Conservation (phyloP, 2,888 invertebrate species). For the Sphinx pinastri region DNA sequence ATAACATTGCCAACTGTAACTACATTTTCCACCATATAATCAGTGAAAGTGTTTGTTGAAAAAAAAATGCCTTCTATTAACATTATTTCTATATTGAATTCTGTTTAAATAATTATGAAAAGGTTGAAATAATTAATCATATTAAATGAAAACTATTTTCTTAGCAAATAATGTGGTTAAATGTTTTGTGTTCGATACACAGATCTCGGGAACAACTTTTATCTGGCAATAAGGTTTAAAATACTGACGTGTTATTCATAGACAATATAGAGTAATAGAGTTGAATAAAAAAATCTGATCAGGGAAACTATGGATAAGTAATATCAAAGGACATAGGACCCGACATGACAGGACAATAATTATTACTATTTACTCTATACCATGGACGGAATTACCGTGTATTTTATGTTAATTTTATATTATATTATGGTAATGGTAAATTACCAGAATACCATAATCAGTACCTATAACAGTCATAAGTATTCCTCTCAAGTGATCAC, state of each 20-base stretch:
- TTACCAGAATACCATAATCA: too few species aligned
- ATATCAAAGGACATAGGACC: too few species aligned
- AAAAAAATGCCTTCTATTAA: too few species aligned
- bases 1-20: conserved; percentile 25
- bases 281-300: neutral
- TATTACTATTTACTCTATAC: too few species aligned
- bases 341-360: too few species aligned
- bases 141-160: neutral
- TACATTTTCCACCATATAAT: neutral
- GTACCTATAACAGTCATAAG: too few species aligned
- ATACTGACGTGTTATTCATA: conserved; percentile 26
- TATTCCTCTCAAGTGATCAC: too few species aligned
- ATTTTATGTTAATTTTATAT: too few species aligned
- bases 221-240: conserved; percentile 5
- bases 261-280: neutral
- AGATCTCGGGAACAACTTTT: conserved; percentile 5
- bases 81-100: neutral
- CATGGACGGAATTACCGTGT: too few species aligned
- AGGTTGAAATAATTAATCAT: neutral
- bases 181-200: neutral
- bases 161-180: neutral
- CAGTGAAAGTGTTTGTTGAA: neutral
- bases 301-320: neutral
- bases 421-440: too few species aligned
- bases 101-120: too few species aligned